Percentiles rank a stretch among this genome's conserved stretches.
Evolutionary conservation across 1,140 invertebrate species (phyloP).

Genomic region (Venturia canescens): DNA sequence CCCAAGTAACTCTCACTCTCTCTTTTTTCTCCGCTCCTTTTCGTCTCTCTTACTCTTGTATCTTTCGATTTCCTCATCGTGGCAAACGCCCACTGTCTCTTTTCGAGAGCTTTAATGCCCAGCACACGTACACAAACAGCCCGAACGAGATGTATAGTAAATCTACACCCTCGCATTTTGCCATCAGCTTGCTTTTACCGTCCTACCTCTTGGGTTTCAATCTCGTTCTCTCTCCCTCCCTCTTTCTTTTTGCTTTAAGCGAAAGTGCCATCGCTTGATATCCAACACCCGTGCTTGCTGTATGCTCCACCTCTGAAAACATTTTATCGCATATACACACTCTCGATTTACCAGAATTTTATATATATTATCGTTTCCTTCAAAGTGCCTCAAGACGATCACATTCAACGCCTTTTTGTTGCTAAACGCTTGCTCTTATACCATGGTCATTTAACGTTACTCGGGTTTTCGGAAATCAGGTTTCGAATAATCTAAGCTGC

Average conservation of each 20-base stretch:
- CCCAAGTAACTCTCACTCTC: conserved; percentile 12
- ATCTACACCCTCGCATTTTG: conserved; percentile 50
- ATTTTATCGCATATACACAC: conserved; percentile 2
- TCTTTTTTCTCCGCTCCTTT: neutral
- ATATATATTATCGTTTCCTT: conserved; percentile 9
- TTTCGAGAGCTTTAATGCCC: conserved; percentile 33
- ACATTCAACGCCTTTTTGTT: too few relatives aligned
- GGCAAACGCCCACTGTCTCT: conserved; percentile 27
- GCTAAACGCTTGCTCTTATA: neutral
- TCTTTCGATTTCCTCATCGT: conserved; percentile 34
- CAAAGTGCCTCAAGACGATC: neutral
- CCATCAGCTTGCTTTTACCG: conserved; percentile 23
- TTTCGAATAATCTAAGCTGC: too few relatives aligned
- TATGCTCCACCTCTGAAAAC: conserved; percentile 1
- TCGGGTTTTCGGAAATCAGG: too few relatives aligned
- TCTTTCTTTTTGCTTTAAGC: neutral
- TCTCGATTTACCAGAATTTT: neutral
- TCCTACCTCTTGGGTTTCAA: conserved; percentile 31
- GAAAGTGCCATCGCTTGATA: conserved; percentile 28
- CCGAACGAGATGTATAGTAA: conserved; percentile 44
- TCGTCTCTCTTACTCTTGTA: conserved; percentile 11
- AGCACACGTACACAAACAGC: conserved; percentile 19
- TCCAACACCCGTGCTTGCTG: conserved; percentile 41
- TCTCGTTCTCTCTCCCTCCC: neutral
- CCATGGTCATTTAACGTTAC: neutral